phyloP scores from a whole-genome alignment of 92 coral and sea anemone genomes.

The Phenganax subtilis region DNA sequence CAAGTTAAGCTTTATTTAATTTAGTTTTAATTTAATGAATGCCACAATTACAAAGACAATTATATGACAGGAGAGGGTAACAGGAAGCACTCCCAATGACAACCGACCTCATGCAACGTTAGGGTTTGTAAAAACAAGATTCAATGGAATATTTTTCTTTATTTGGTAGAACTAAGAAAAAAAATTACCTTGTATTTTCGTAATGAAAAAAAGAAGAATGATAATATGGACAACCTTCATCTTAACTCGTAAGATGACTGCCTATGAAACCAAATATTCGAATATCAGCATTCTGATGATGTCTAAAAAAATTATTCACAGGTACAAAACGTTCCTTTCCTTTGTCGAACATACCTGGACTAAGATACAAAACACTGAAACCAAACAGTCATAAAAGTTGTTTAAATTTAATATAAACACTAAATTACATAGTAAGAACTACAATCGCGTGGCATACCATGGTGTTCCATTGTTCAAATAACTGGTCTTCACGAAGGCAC shows the following conservation, averaged over 20 bases:
- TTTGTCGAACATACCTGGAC: too few relatives aligned
- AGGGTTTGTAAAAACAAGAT: not conserved
- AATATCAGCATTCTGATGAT: not conserved
- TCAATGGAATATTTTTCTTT: not conserved
- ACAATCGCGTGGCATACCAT: not conserved
- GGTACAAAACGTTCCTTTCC: not conserved
- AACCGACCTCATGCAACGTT: too few relatives aligned
- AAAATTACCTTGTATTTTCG: not conserved
- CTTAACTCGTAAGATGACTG: not conserved
- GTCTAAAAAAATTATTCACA: not conserved
- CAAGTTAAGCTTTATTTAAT: too few relatives aligned
- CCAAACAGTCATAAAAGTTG: not conserved
- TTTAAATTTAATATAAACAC: not conserved
- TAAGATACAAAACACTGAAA: too few relatives aligned
- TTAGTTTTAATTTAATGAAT: too few relatives aligned
- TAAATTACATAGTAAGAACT: not conserved
- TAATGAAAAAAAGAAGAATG: not conserved
- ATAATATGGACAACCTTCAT: conserved; percentile 6
- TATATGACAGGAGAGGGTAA: too few relatives aligned
- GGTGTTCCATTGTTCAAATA: conserved; percentile 25
- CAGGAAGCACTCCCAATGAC: too few relatives aligned
- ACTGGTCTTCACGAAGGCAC: not conserved
- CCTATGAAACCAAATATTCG: not conserved
- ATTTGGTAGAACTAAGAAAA: not conserved
- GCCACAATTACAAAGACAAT: too few relatives aligned